These are phyloP conservation scores for Nematolebias whitei DNA, from an alignment of 2,113 vertebrate genomes.

Conservation along the genomic window DNA sequence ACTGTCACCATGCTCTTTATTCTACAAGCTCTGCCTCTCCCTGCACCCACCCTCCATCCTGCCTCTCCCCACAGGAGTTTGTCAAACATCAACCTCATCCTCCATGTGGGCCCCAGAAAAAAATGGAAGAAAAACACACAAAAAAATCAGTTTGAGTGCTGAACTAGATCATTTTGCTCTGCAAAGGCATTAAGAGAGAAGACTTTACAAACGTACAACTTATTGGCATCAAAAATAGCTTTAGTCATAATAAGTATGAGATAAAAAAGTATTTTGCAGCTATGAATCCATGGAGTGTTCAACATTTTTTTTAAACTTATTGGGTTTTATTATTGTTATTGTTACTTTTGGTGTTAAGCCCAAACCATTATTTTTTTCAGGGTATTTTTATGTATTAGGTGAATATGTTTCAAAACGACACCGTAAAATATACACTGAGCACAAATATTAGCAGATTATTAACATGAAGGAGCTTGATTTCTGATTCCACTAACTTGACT, in stretches of 20 bases:
- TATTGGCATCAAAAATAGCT: neutral
- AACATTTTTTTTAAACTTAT: neutral
- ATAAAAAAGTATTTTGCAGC: neutral
- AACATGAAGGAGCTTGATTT: too few species aligned
- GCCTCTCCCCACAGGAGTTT: slow-evolving; percentile 34
- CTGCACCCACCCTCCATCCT: neutral
- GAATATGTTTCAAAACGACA: too few species aligned
- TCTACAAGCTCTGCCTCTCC: slow-evolving; percentile 45
- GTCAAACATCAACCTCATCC: slow-evolving; percentile 38
- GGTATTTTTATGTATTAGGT: too few species aligned
- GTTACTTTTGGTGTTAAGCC: neutral
- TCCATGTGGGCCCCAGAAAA: slow-evolving; percentile 6
- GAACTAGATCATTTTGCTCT: neutral
- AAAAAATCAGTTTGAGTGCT: neutral
- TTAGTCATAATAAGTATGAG: neutral
- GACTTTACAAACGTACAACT: neutral
- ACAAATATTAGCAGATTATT: too few species aligned
- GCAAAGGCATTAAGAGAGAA: neutral
- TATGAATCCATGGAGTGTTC: neutral
- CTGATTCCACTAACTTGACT: too few species aligned
- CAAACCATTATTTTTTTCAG: too few species aligned
- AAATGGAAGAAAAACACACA: neutral
- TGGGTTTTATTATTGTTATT: too few species aligned
- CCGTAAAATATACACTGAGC: too few species aligned
- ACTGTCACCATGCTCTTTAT: slow-evolving; percentile 39